phyloP scores from a whole-genome alignment of 2,797 vertebrate species.

The Sandelia bainsii region DNA sequence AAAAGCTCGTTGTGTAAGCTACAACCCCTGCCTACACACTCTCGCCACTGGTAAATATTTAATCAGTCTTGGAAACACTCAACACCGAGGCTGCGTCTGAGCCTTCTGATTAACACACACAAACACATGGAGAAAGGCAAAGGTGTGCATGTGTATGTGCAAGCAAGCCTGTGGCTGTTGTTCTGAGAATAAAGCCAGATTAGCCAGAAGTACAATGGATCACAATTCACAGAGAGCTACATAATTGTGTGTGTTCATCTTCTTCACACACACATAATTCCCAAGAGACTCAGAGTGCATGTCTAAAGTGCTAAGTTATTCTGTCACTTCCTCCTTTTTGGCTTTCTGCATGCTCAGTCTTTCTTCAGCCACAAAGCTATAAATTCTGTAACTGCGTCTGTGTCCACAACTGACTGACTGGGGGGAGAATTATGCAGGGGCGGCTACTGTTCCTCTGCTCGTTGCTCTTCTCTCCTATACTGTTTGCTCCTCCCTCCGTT shows the following conservation, averaged over 20 bases:
- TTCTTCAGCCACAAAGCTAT: conserved; percentile 28
- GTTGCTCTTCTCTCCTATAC: conserved; percentile 1
- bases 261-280: conserved; percentile 10
- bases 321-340: conserved; percentile 24
- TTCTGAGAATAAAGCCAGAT: conserved; percentile 23
- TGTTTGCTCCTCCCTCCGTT: background rate
- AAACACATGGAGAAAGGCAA: background rate
- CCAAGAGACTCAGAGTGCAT: background rate
- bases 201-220: conserved; percentile 15
- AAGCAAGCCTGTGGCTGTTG: background rate
- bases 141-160: background rate
- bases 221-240: background rate
- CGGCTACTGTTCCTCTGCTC: background rate
- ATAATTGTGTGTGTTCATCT: background rate
- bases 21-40: conserved; percentile 54
- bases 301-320: conserved; percentile 23
- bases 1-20: conserved; percentile 45
- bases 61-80: conserved; percentile 64
- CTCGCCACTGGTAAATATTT: conserved; percentile 66
- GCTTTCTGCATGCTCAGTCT: conserved; percentile 15
- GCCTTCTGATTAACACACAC: conserved; percentile 35
- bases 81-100: conserved; percentile 27
- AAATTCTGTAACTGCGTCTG: conserved; percentile 2
- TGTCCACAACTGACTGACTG: conserved; percentile 24
- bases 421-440: conserved; percentile 12